Evolutionary conservation across 2,797 vertebrate species (phyloP), one percentile per base, ranked within the genome.

Genomic region (Channallabes apus): DNA sequence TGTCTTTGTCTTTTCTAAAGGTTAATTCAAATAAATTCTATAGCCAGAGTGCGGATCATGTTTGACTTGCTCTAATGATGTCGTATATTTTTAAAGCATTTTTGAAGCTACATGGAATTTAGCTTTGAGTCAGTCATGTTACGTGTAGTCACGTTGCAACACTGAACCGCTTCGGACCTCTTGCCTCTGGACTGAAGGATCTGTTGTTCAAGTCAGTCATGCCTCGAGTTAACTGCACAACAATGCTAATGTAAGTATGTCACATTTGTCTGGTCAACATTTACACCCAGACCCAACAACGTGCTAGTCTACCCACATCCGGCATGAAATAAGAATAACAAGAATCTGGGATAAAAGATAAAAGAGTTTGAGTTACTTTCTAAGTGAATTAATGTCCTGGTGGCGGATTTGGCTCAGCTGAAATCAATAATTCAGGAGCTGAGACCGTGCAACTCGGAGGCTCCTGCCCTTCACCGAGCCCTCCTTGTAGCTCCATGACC

Each of bases 371-470:
- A 61, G 35, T 20, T 80, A 59, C 56, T 77, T 59, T 77, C 11
- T 14, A 77, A 11, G 20, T 77, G 56, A 59, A 59, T 56, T 77
- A 61, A 76, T 76, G 51, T 77, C 32, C 29, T 46, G 78, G 76
- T 41, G 35, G 58, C 32, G n/a, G 2, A 29, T 11, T 56, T 56
- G 77, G 62, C 38, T 64, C 27, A 4, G 46, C 46, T 32, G 20
- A 69, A 59, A 71, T 82, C 80, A 82, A 69, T 82, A 80, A 65
- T 80, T 80, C 78, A 67, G 78, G 78, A 80, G 62, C 61, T 80
- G 78, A 67, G 78, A 80, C 61, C 2, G 18, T 11, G 46, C n/a
- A 80, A 51, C 61, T 65, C 61, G 0, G 59, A 62, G 58, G 32
- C 15, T 51, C 22, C 38, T 79, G 58, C 77, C 77, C 77, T 79